Evolutionary conservation across 2,888 invertebrate species (phyloP).

Genomic region (Drosophila macrospina): DNA sequence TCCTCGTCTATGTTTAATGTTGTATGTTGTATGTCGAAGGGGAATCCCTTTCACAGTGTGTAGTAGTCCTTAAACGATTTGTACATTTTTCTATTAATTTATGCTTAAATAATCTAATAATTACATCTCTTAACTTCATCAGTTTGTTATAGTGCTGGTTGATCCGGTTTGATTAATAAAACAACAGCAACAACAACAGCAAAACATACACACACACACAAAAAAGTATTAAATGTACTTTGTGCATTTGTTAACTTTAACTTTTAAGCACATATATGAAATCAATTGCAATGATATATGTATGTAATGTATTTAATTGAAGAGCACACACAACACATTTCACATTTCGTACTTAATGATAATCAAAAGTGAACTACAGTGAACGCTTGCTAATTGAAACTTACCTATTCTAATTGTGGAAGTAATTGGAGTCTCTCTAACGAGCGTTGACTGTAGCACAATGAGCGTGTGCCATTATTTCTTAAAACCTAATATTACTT

Average conservation of each 20-base stretch:
- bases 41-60: conserved; percentile 11
- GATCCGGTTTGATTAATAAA: conserved; percentile 40
- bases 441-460: conserved; percentile 13
- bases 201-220: background rate
- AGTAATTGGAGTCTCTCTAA: background rate
- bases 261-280: conserved; percentile 29
- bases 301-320: conserved; percentile 30
- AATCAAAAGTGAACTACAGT: conserved; percentile 11
- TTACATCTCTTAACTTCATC: background rate
- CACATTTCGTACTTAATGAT: conserved; percentile 66
- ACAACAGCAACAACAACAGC: too few relatives aligned
- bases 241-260: conserved; percentile 71
- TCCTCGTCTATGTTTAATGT: conserved; percentile 13
- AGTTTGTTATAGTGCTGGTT: conserved; percentile 39
- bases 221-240: conserved; percentile 76
- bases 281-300: conserved; percentile 14
- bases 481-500: conserved; percentile 32
- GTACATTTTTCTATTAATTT: conserved; percentile 56
- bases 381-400: background rate
- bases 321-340: conserved; percentile 52
- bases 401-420: background rate
- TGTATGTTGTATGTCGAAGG: conserved; percentile 32
- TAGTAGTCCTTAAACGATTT: conserved; percentile 32
- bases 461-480: conserved; percentile 64
- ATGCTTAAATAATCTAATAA: conserved; percentile 37